Evolutionary conservation across 2,797 vertebrate genomes (phyloP).

Genomic region (Siniperca undulata): DNA sequence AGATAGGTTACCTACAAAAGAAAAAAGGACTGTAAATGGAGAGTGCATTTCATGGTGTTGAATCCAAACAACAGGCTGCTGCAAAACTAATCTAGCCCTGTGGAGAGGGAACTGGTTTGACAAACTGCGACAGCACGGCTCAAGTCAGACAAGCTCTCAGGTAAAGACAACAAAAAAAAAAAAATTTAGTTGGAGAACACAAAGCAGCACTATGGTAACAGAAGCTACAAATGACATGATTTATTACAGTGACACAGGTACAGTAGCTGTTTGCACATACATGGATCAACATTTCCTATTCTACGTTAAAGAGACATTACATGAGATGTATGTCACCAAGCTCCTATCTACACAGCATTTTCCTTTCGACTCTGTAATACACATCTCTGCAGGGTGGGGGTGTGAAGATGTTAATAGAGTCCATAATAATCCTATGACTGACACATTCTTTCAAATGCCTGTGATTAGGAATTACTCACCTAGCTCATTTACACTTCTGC

Average conservation of each 20-base stretch:
- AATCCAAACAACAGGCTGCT: constrained; percentile 47
- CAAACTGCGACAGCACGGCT: constrained; percentile 42
- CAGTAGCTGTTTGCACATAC: neutral
- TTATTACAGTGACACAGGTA: neutral
- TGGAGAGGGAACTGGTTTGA: constrained; percentile 69
- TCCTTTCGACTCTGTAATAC: neutral
- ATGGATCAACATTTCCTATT: neutral
- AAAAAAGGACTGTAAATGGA: constrained; percentile 5
- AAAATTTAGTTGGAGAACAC: neutral
- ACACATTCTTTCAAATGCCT: constrained; percentile 8
- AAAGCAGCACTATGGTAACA: neutral
- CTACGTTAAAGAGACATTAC: neutral
- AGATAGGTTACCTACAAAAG: constrained; percentile 3
- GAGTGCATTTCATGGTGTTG: neutral
- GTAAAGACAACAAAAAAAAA: constrained; percentile 26
- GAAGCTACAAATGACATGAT: neutral
- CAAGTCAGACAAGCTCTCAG: constrained; percentile 45
- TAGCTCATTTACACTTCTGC: constrained; percentile 16
- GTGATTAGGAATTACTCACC: constrained; percentile 42
- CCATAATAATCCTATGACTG: neutral
- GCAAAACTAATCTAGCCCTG: constrained; percentile 22
- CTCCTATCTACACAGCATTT: constrained; percentile 7
- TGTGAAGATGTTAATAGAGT: neutral
- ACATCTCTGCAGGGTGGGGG: neutral
- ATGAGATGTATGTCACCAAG: too few relatives aligned